Conservation (phyloP, 2,888 invertebrate species). For the Ophioninae sp. region DNA sequence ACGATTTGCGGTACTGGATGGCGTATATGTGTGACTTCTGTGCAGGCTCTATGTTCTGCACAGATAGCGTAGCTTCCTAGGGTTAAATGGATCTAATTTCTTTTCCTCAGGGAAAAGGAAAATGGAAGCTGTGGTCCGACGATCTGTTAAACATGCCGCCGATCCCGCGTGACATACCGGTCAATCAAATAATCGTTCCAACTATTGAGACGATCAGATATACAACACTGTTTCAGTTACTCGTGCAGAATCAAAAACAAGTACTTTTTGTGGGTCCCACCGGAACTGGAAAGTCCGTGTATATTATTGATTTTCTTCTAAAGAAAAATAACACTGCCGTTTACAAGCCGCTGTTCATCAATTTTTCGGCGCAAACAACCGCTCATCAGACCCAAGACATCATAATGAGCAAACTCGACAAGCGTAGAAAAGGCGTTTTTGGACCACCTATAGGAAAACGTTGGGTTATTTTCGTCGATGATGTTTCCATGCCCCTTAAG, state of each 20-base stretch:
- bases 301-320: slow-evolving; percentile 91
- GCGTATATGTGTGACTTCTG: no score
- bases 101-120: slow-evolving; percentile 89
- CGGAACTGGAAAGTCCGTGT: slow-evolving; percentile 97
- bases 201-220: slow-evolving; percentile 95
- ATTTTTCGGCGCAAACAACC: slow-evolving; percentile 96
- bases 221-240: slow-evolving; percentile 88
- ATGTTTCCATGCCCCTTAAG: slow-evolving; percentile 94
- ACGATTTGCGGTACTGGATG: no score
- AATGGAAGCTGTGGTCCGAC: slow-evolving; percentile 96
- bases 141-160: slow-evolving; percentile 89
- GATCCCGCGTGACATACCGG: slow-evolving; percentile 93
- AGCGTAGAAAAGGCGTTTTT: slow-evolving; percentile 94
- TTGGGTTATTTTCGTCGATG: slow-evolving; percentile 96
- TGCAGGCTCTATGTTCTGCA: no score
- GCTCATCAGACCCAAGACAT: slow-evolving; percentile 97
- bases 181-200: slow-evolving; percentile 97
- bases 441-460: slow-evolving; percentile 96
- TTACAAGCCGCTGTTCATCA: slow-evolving; percentile 93
- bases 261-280: slow-evolving; percentile 96
- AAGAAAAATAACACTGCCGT: slow-evolving; percentile 89
- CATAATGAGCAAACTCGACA: slow-evolving; percentile 96
- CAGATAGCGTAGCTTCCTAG: no score
- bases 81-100: no score
- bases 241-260: slow-evolving; percentile 91